Conservation (phyloP, 2,797 vertebrate species). For the Sebastes vulpes region DNA sequence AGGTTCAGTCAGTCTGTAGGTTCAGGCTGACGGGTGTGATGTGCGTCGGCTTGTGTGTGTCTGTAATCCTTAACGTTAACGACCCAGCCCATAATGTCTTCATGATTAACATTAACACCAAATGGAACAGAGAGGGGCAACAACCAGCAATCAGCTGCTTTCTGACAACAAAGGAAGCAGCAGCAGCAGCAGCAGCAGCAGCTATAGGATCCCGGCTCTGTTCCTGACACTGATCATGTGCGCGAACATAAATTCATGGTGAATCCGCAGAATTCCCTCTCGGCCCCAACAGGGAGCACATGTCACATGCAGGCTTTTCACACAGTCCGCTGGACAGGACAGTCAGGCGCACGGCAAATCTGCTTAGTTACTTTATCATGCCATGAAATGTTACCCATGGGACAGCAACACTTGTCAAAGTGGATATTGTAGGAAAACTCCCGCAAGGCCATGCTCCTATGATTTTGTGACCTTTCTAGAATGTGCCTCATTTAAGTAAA, state of each 20-base stretch:
- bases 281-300: slow-evolving; percentile 70
- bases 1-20: slow-evolving; percentile 51
- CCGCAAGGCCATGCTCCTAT: slow-evolving; percentile 37
- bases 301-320: slow-evolving; percentile 80
- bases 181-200: background rate
- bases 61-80: slow-evolving; percentile 14
- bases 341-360: slow-evolving; percentile 74
- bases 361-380: slow-evolving; percentile 80
- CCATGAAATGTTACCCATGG: slow-evolving; percentile 74
- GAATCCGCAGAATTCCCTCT: slow-evolving; percentile 55
- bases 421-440: slow-evolving; percentile 64
- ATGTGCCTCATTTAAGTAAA: slow-evolving; percentile 61
- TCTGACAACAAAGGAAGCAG: slow-evolving; percentile 23
- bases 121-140: background rate
- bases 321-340: slow-evolving; percentile 72
- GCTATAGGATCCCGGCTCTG: slow-evolving; percentile 13
- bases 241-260: slow-evolving; percentile 60
- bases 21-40: slow-evolving; percentile 40
- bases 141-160: slow-evolving; percentile 1
- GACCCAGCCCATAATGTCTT: slow-evolving; percentile 1
- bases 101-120: slow-evolving; percentile 7
- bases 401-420: slow-evolving; percentile 76
- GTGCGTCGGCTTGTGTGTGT: slow-evolving; percentile 1
- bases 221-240: slow-evolving; percentile 58
- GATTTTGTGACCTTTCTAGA: slow-evolving; percentile 75